Base-by-base conservation (phyloP, 2,888 invertebrate genomes). In the Cerastis leucographa region DNA sequence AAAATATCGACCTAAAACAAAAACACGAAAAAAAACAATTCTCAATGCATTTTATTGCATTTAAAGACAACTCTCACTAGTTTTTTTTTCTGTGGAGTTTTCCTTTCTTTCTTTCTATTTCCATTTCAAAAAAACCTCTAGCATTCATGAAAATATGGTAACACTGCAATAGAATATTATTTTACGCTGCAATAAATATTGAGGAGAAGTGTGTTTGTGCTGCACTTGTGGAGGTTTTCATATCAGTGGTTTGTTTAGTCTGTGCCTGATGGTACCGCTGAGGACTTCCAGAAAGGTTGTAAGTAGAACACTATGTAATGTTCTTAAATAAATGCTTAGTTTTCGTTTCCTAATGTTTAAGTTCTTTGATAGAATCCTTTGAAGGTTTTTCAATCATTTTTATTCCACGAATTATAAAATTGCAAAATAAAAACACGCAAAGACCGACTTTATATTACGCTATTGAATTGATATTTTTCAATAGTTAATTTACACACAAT, bases 211-310 rank as follows among this genome's bases (percentile, higher is more conserved):
- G 44, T 78, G 78, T 78, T 81, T 71, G 68, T 49, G 14, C 46
- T 69, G 83, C 78, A 69, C 83, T 78, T 54, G 68, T 42, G 25
- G 25, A 14, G 46, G 72, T 42, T 69, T 72, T 71, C 42, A 78
- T 68, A 68, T 71, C 17, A 4, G 46, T 46, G 11, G 25, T 46
- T 19, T 69, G 42, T 69, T 68, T 65, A 42, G 40, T 71, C 42
- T 42, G 68, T 19, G 54, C 40, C 29, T 59, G 44, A 65, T 54
- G 35, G 46, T 0, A 11, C 25, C 14, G 9, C n/a, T 14, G 64
- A 22, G 17, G 8, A 49, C 6, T 22, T 35, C 42, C 44, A 71
- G 29, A 14, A 49, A 14, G 11, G 59, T 12, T 25, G 8, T 0
- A 49, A 29, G 8, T 56, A 25, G 2, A 35, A n/a, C 9, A 35